phyloP scores from a whole-genome alignment of 2,797 vertebrate species.

The Eulemur mongoz region DNA sequence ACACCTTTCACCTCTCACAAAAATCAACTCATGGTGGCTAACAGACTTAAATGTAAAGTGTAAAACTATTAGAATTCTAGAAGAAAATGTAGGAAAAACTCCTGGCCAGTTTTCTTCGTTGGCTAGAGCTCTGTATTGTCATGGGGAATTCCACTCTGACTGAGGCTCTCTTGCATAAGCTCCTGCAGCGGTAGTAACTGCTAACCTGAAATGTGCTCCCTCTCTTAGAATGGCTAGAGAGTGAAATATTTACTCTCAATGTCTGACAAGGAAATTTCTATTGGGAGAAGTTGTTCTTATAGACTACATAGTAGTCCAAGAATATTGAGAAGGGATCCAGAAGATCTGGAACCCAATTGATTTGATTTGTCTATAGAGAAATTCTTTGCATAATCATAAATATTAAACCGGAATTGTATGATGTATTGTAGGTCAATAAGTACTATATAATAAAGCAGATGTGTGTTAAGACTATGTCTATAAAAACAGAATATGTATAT shows the following conservation, averaged over 20 bases:
- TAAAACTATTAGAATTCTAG: too few species aligned
- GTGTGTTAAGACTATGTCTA: conserved; percentile 63
- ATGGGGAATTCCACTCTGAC: not conserved
- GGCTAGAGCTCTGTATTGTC: not conserved
- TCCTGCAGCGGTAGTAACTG: not conserved
- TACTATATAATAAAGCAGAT: conserved; percentile 71
- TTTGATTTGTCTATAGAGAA: conserved; percentile 63
- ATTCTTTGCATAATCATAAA: conserved; percentile 63
- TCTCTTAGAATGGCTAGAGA: not conserved
- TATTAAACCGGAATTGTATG: conserved; percentile 53
- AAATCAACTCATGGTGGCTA: too few species aligned
- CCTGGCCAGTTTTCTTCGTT: not conserved
- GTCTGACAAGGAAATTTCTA: not conserved
- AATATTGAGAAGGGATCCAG: conserved; percentile 3
- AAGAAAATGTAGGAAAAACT: too few species aligned
- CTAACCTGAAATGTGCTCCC: not conserved
- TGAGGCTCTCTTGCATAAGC: not conserved
- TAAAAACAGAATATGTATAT: conserved; percentile 73
- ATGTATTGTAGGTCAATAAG: conserved; percentile 69
- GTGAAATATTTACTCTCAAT: not conserved
- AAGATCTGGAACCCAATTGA: conserved; percentile 50
- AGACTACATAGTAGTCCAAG: not conserved
- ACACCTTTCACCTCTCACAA: too few species aligned
- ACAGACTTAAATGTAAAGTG: too few species aligned
- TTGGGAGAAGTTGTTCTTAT: not conserved